phyloP scores from a whole-genome alignment of 1,140 invertebrate genomes.

The Drosophila funebris region DNA sequence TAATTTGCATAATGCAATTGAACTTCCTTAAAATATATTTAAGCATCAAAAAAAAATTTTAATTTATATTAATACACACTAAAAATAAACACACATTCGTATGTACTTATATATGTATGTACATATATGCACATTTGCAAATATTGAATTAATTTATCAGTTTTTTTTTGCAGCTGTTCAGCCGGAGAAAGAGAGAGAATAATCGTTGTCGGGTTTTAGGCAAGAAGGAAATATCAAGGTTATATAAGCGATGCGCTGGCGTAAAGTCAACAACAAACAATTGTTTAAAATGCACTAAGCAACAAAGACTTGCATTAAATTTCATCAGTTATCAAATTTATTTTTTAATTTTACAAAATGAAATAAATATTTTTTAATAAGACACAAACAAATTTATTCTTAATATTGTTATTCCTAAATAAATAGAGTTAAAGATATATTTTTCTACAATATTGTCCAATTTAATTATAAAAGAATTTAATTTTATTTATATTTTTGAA shows the following conservation, averaged over 20 bases:
- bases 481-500: no score
- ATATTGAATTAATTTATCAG: slow-evolving; percentile 47
- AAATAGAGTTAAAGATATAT: no score
- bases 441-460: no score
- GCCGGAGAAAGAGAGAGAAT: slow-evolving; percentile 4
- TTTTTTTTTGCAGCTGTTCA: slow-evolving; percentile 57
- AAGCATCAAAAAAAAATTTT: slow-evolving; percentile 10
- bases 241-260: slow-evolving; percentile 63
- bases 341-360: no score
- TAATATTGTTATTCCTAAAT: no score
- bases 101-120: slow-evolving; percentile 10
- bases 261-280: slow-evolving; percentile 46
- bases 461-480: no score
- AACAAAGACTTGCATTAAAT: slow-evolving; percentile 24
- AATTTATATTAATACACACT: slow-evolving; percentile 19
- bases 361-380: no score
- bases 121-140: slow-evolving; percentile 27
- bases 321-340: no score
- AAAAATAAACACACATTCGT: slow-evolving; percentile 22
- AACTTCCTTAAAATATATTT: slow-evolving; percentile 54
- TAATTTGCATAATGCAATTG: slow-evolving; percentile 43
- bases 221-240: slow-evolving; percentile 67
- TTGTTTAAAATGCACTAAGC: slow-evolving; percentile 48
- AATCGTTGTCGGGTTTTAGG: slow-evolving; percentile 12
- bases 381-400: no score